Evolutionary conservation across 2,888 invertebrate genomes (phyloP).

Genomic region (Galeruca laticollis): DNA sequence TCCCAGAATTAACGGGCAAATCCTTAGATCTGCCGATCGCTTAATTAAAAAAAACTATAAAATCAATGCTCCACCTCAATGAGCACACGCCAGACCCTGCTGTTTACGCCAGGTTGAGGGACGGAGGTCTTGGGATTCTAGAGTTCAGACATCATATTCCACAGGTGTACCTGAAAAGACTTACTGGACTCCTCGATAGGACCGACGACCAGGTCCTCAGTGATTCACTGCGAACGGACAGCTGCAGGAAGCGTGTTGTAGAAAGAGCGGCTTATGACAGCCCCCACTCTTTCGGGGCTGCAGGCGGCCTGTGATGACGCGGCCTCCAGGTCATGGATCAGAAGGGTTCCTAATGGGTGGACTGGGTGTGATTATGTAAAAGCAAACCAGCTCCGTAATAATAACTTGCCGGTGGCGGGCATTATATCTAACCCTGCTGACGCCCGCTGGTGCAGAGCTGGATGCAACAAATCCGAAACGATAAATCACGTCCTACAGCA

Average conservation of each 20-base stretch:
- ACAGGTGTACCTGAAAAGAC: conserved; percentile 37
- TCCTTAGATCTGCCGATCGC: conserved; percentile 31
- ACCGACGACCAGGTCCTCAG: conserved; percentile 34
- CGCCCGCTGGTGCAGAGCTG: conserved; percentile 13
- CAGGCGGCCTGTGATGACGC: too few relatives aligned
- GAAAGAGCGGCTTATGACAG: not conserved
- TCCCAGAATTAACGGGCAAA: conserved; percentile 45
- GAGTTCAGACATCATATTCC: too few relatives aligned
- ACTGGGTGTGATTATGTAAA: conserved; percentile 32
- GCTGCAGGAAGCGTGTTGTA: not conserved
- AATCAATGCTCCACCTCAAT: conserved; percentile 68
- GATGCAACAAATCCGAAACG: conserved; percentile 27
- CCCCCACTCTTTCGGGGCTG: too few relatives aligned
- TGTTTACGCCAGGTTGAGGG: conserved; percentile 49
- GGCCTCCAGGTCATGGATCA: too few relatives aligned
- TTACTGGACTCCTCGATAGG: conserved; percentile 23
- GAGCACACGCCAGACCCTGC: conserved; percentile 59
- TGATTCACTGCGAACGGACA: conserved; percentile 31
- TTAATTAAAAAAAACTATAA: conserved; percentile 33
- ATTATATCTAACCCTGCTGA: conserved; percentile 28
- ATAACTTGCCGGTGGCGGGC: conserved; percentile 37
- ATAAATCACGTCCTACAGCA: conserved; percentile 40
- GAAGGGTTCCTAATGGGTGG: conserved; percentile 17
- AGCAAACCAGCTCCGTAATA: conserved; percentile 40
- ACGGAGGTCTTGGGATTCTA: conserved; percentile 56